These are phyloP conservation scores for Bimastos eiseni DNA, from an alignment of 2,888 invertebrate genomes.

Conservation along the genomic window DNA sequence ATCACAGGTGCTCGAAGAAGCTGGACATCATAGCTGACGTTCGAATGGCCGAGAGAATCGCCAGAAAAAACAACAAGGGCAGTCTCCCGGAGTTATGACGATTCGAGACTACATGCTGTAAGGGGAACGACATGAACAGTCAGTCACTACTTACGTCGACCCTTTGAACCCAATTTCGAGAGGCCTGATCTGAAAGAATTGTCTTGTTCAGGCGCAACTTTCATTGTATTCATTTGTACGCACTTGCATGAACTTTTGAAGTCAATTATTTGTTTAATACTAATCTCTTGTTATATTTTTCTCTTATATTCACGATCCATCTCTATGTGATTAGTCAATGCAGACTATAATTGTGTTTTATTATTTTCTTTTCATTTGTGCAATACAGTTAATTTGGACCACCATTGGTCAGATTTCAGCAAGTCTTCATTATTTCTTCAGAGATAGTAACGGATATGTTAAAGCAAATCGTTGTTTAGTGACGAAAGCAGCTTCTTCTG, in stretches of 20 bases:
- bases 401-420: too few relatives aligned
- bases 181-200: not conserved
- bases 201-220: not conserved
- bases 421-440: too few relatives aligned
- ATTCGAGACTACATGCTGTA: not conserved
- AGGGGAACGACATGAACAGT: not conserved
- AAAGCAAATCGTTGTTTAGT: too few relatives aligned
- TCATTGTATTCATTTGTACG: not conserved
- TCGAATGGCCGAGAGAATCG: not conserved
- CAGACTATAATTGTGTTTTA: not conserved
- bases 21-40: not conserved
- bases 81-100: not conserved
- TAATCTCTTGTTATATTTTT: not conserved
- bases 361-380: not conserved
- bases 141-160: not conserved
- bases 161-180: not conserved
- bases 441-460: too few relatives aligned
- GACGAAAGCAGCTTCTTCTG: too few relatives aligned
- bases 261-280: not conserved
- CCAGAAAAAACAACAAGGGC: not conserved
- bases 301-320: not conserved
- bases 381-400: not conserved
- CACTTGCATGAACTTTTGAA: not conserved
- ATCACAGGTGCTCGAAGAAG: constrained; percentile 25
- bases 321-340: not conserved